Conservation (phyloP, 2,888 invertebrate species). For the Augochlorella aurata region DNA sequence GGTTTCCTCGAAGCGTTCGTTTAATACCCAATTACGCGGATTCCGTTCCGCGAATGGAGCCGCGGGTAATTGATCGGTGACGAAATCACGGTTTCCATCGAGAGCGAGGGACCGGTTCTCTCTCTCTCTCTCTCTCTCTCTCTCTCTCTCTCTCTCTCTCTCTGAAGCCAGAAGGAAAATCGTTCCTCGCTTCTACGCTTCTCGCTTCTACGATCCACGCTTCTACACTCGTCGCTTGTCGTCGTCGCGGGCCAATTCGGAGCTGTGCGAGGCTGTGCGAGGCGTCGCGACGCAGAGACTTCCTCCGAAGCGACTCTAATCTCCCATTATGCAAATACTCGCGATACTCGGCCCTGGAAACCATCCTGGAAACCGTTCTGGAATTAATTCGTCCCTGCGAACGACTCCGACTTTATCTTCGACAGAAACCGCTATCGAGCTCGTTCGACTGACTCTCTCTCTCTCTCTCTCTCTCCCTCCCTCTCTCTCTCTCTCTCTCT, state of each 20-base stretch:
- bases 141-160: neutral
- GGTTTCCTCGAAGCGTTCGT: neutral
- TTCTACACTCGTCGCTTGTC: neutral
- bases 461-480: neutral
- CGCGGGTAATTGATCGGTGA: slow-evolving; percentile 8
- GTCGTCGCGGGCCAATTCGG: slow-evolving; percentile 8
- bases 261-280: slow-evolving; percentile 37
- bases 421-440: slow-evolving; percentile 35
- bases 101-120: neutral
- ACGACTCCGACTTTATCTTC: slow-evolving; percentile 49
- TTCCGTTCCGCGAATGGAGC: neutral
- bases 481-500: neutral
- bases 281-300: neutral
- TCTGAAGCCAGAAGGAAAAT: neutral
- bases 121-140: neutral
- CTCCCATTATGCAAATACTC: slow-evolving; percentile 52
- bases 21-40: slow-evolving; percentile 13
- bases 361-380: slow-evolving; percentile 16
- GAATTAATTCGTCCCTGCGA: slow-evolving; percentile 53
- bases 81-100: slow-evolving; percentile 9
- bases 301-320: slow-evolving; percentile 36
- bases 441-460: slow-evolving; percentile 12
- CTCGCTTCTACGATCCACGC: neutral
- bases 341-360: slow-evolving; percentile 19
- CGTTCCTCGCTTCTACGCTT: neutral